Conservation (phyloP, 35 echinoderm and acorn worm species). For the Lytechinus pictus region DNA sequence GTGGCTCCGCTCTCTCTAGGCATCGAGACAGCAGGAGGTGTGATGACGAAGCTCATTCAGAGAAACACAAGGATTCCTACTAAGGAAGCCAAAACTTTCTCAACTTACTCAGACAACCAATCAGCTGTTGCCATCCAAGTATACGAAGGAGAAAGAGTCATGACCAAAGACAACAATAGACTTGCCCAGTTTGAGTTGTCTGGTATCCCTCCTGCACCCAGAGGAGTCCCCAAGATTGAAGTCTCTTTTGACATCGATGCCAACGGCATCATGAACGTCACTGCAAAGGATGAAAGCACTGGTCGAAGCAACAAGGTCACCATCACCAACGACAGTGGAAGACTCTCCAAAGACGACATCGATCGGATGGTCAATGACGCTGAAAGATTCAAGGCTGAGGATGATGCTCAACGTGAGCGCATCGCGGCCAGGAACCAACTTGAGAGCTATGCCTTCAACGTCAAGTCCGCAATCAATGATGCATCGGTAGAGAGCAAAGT, state of each 20-base stretch:
- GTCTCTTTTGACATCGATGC: slow-evolving; percentile 80
- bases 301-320: slow-evolving; percentile 67
- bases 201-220: slow-evolving; percentile 74
- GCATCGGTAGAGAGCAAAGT: slow-evolving; percentile 64
- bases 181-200: slow-evolving; percentile 74
- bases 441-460: slow-evolving; percentile 80
- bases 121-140: slow-evolving; percentile 72
- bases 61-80: slow-evolving; percentile 74
- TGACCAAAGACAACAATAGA: slow-evolving; percentile 76
- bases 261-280: slow-evolving; percentile 83
- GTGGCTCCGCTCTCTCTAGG: slow-evolving; percentile 87
- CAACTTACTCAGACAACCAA: slow-evolving; percentile 72
- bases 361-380: slow-evolving; percentile 81
- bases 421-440: slow-evolving; percentile 77
- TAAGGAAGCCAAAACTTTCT: slow-evolving; percentile 48
- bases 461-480: slow-evolving; percentile 81
- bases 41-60: slow-evolving; percentile 85
- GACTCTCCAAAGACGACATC: slow-evolving; percentile 63
- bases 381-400: slow-evolving; percentile 85
- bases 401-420: slow-evolving; percentile 77
- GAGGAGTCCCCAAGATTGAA: slow-evolving; percentile 79
- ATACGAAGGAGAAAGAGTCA: slow-evolving; percentile 71
- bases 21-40: slow-evolving; percentile 85
- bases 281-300: slow-evolving; percentile 72
- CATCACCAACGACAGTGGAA: slow-evolving; percentile 70